These are phyloP conservation scores for Hedya salicella DNA, from an alignment of 2,888 invertebrate genomes.

Conservation along the genomic window DNA sequence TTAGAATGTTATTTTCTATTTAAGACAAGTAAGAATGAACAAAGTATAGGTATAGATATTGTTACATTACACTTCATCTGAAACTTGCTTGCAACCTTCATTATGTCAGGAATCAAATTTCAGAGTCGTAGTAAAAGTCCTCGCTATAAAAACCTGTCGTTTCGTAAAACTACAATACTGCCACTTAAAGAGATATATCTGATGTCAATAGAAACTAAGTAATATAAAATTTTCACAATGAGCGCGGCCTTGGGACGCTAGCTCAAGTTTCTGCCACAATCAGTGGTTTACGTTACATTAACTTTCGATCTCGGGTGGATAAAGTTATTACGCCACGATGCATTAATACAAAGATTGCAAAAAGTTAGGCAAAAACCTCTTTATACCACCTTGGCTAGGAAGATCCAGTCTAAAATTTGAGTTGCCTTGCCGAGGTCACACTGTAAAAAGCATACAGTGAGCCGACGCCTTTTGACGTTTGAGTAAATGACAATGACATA, in stretches of 20 bases:
- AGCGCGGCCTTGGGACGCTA: slow-evolving; percentile 18
- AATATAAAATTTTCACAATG: slow-evolving; percentile 29
- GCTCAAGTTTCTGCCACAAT: slow-evolving; percentile 29
- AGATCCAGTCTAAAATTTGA: too few species aligned
- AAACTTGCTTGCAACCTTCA: background rate
- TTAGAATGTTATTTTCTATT: too few species aligned
- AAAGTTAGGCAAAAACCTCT: background rate
- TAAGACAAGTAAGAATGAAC: too few species aligned
- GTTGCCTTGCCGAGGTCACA: too few species aligned
- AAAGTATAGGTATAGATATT: too few species aligned
- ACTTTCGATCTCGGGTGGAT: slow-evolving; percentile 19
- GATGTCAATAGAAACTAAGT: slow-evolving; percentile 23
- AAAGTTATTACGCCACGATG: background rate
- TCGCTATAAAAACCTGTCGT: background rate
- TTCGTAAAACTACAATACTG: slow-evolving; percentile 21
- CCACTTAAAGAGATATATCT: slow-evolving; percentile 25
- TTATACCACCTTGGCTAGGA: too few species aligned
- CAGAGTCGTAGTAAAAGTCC: background rate
- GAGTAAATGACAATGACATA: too few species aligned
- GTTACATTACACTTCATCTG: background rate
- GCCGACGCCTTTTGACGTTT: too few species aligned
- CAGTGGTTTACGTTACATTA: slow-evolving; percentile 24
- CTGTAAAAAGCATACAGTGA: too few species aligned
- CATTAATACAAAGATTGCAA: background rate
- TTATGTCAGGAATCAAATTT: background rate